Evolutionary conservation across 2,113 vertebrate genomes (phyloP).

Genomic region (Epinephelus fuscoguttatus): DNA sequence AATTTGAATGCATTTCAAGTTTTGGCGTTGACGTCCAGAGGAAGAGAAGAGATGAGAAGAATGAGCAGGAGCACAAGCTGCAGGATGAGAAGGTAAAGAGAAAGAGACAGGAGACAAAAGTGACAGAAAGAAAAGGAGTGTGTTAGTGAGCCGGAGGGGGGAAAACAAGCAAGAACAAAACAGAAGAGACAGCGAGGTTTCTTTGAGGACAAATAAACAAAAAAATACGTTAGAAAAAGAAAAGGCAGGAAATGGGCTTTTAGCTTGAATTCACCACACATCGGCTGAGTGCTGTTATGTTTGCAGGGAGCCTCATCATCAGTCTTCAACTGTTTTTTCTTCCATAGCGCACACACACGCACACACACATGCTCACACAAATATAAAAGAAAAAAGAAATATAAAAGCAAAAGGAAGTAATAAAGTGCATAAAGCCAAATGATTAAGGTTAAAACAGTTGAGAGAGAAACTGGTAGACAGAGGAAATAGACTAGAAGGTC

Average conservation of each 20-base stretch:
- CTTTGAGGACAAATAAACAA: slow-evolving; percentile 31
- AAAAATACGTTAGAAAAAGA: not conserved
- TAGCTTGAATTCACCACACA: slow-evolving; percentile 27
- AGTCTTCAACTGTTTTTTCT: not conserved
- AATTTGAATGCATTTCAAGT: slow-evolving; percentile 46
- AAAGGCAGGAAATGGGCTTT: slow-evolving; percentile 41
- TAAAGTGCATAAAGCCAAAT: slow-evolving; percentile 1
- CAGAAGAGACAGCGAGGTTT: slow-evolving; percentile 3
- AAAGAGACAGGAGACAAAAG: slow-evolving; percentile 41
- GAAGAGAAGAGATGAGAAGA: slow-evolving; percentile 45
- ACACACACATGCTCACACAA: not conserved
- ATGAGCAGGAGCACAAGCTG: slow-evolving; percentile 50
- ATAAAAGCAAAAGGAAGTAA: slow-evolving; percentile 19
- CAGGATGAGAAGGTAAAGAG: slow-evolving; percentile 33
- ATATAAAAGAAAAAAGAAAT: not conserved
- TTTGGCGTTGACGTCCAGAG: slow-evolving; percentile 21
- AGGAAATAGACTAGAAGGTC: not conserved
- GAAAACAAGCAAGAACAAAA: slow-evolving; percentile 24
- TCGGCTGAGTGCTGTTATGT: slow-evolving; percentile 30
- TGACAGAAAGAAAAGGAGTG: slow-evolving; percentile 13
- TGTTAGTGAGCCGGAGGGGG: slow-evolving; percentile 40
- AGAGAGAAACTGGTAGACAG: not conserved
- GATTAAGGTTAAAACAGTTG: slow-evolving; percentile 17
- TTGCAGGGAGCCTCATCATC: slow-evolving; percentile 15
- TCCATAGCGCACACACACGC: not conserved